phyloP scores from a whole-genome alignment of 2,797 vertebrate genomes.

The Sebastes trivittatus region DNA sequence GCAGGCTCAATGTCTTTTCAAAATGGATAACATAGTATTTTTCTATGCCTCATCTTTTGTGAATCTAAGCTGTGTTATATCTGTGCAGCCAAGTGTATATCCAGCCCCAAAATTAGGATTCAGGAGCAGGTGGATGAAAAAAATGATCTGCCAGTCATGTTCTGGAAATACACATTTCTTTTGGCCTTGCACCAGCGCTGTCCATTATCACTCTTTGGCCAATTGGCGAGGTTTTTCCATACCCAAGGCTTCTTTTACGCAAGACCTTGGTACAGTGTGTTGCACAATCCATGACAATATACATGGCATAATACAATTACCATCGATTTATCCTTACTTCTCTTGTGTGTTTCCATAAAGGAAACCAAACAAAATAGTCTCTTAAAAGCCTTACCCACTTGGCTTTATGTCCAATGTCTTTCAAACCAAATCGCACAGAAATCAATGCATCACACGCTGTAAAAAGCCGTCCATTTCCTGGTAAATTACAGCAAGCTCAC shows the following conservation, averaged over 20 bases:
- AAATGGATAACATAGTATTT: not conserved
- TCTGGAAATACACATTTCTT: not conserved
- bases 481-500: constrained; percentile 31
- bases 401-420: not conserved
- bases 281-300: not conserved
- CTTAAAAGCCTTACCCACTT: not conserved
- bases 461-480: constrained; percentile 36
- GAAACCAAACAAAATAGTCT: not conserved
- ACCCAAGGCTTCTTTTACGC: not conserved
- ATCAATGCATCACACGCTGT: constrained; percentile 27
- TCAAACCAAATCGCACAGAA: constrained; percentile 34
- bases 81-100: not conserved
- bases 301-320: not conserved
- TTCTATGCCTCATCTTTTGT: not conserved
- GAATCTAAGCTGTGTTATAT: not conserved
- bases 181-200: not conserved
- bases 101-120: not conserved
- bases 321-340: not conserved
- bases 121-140: not conserved
- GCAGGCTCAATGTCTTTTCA: not conserved
- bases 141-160: not conserved
- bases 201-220: not conserved
- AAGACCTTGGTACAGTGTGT: not conserved
- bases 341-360: not conserved
- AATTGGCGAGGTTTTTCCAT: not conserved